Evolutionary conservation across 1,140 invertebrate species (phyloP), one percentile per base, ranked within the genome.

Genomic region (Drosophila arawakana): DNA sequence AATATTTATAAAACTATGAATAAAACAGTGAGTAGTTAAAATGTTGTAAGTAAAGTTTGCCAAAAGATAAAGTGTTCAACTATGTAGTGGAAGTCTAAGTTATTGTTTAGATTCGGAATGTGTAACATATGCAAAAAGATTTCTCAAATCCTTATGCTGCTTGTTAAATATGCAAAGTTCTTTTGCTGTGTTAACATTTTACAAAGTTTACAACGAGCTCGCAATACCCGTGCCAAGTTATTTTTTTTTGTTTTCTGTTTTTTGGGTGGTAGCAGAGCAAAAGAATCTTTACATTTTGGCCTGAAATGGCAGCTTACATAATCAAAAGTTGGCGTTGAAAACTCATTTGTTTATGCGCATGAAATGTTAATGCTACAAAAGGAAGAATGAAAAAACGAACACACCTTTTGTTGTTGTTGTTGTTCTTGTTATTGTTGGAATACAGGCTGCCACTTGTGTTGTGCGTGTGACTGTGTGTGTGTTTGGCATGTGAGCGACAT

Each of bases 401-500:
- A 76, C 80, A 83, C 80, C 80, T 81, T 81, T 76, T 60, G 44
- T 49, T 67, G 52, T 55, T 50, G 46, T 76, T 60, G 44, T 49
- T 59, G 52, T 55, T 41, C 13, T 68, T 61, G 46, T 74, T 61
- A 35, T 74, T 61, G 44, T 74, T 82, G 15, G n/a, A 47, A 30
- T 11, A 41, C 57, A 47, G 35, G 7, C 30, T 46, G 61, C 37
- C 35, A 58, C 10, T 61, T 55, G 52, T 79, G 34, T 61, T 39
- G 60, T 76, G 41, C 11, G 21, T 46, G n/a, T 58, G 46, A 35
- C 18, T 44, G 9, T 39, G 47, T 73, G 49, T 84, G 74, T 46
- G 67, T 72, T 85, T 85, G 83, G 79, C 82, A 86, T 86, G 79
- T 88, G 83, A 86, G 79, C 83, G 82, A 88, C 83, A 88, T 86